Conservation (phyloP, 92 coral and sea anemone species). For the Meandrina meandrites region DNA sequence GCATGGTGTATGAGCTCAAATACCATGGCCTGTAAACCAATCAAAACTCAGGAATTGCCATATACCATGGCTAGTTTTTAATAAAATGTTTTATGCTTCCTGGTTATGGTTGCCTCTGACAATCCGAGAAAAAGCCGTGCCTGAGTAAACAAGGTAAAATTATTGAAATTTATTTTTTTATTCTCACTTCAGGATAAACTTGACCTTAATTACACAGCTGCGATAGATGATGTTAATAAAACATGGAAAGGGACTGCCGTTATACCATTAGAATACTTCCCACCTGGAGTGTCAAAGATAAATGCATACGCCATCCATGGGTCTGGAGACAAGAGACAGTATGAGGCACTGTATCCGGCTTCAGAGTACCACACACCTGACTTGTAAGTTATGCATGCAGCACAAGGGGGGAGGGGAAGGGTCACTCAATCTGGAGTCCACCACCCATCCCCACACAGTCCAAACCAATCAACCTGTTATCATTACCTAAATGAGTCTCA, state of each 20-base stretch:
- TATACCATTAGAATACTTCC: constrained; percentile 87
- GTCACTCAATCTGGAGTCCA: background rate
- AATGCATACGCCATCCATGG: constrained; percentile 99
- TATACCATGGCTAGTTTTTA: too few relatives aligned
- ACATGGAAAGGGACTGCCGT: constrained; percentile 86
- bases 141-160: too few relatives aligned
- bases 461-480: background rate
- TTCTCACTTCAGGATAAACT: constrained; percentile 71
- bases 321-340: constrained; percentile 72
- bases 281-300: constrained; percentile 77
- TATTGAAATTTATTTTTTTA: background rate
- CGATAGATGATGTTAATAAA: constrained; percentile 45
- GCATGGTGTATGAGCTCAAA: too few relatives aligned
- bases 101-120: too few relatives aligned
- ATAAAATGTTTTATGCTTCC: too few relatives aligned
- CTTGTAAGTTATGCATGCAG: constrained; percentile 92
- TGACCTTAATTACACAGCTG: constrained; percentile 63
- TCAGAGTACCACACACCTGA: constrained; percentile 76
- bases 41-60: too few relatives aligned
- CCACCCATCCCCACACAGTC: background rate
- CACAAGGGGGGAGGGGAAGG: background rate
- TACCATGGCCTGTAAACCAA: too few relatives aligned
- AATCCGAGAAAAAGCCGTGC: too few relatives aligned
- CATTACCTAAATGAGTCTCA: background rate
- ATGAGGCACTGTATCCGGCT: constrained; percentile 92